Evolutionary conservation across 2,888 invertebrate species (phyloP).

Genomic region (Athalia circularis): DNA sequence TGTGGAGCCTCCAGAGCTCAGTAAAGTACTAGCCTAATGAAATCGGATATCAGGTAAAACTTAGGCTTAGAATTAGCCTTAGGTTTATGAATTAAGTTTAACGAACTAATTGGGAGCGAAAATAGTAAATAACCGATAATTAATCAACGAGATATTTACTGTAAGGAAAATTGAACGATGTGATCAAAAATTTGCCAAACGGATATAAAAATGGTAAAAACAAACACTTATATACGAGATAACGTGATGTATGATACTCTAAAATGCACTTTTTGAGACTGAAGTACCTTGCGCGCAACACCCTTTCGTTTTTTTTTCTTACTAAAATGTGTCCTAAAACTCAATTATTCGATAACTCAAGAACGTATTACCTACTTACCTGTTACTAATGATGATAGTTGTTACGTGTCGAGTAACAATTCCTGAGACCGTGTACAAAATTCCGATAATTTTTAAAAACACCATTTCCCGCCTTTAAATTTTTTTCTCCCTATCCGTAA

Average conservation of each 20-base stretch:
- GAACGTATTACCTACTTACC: conserved; percentile 30
- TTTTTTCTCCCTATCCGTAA: no score
- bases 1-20: conserved; percentile 71
- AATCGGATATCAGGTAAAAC: no score
- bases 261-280: conserved; percentile 69
- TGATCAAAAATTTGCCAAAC: conserved; percentile 70
- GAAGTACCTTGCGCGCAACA: conserved; percentile 63
- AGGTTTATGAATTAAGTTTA: neutral
- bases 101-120: conserved; percentile 42
- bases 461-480: neutral
- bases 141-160: conserved; percentile 25
- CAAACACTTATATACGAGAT: conserved; percentile 36
- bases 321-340: conserved; percentile 18
- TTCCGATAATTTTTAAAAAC: neutral
- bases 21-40: conserved; percentile 70
- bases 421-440: neutral
- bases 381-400: neutral
- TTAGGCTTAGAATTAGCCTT: no score
- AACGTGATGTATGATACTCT: conserved; percentile 58
- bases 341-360: conserved; percentile 23
- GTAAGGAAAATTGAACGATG: conserved; percentile 56
- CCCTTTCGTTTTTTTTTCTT: conserved; percentile 44
- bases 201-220: conserved; percentile 53
- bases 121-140: conserved; percentile 30
- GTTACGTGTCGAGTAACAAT: neutral